Base-by-base conservation (phyloP, 2,113 vertebrate genomes). In the Aramus guarauna region DNA sequence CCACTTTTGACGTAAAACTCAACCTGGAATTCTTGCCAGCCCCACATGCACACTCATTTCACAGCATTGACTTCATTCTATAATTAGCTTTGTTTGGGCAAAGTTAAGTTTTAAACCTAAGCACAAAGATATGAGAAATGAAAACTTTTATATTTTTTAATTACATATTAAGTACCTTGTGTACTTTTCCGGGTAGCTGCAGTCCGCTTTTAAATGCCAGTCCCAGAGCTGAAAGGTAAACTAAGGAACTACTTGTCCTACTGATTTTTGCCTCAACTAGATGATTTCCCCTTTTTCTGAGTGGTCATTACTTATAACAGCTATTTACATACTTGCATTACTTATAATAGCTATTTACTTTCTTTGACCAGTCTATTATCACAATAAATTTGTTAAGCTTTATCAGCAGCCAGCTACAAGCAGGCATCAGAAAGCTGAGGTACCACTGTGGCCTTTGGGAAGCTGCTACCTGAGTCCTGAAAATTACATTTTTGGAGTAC, bases 101-200 rank as follows among this genome's bases (percentile, higher is more conserved):
- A 88, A 85, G 32, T 15, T 36, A 69, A 58, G 85, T 45, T 39
- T 64, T 34, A 73, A 90, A 60, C 30, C 27, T 29, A 48, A 52
- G 41, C 29, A n/a, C 0, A 81, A 90, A 86, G 72, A 86, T 0
- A 15, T 6, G 27, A 52, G 39, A 41, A 41, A 41, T 41, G 14
- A 58, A 56, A 68, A 52, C 30, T 27, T 48, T 30, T 18, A 1
- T 1, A 16, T 6, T 1, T 3, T 15, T 32, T 27, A 50, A 29
- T 26, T 19, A 4, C 1, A 0, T 15, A 26, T 23, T 7, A 26
- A 50, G 45, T 55, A 39, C 21, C 24, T 50, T 0, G 0, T 15
- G 26, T 6, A 2, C 45, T 39, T 27, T 36, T 55, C 48, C 43
- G n/a, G 11, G 22, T 30, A 29, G 17, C 36, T 63, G 12, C 26